Base-by-base conservation (phyloP, 2,113 vertebrate species). In the Morphnarchus princeps region DNA sequence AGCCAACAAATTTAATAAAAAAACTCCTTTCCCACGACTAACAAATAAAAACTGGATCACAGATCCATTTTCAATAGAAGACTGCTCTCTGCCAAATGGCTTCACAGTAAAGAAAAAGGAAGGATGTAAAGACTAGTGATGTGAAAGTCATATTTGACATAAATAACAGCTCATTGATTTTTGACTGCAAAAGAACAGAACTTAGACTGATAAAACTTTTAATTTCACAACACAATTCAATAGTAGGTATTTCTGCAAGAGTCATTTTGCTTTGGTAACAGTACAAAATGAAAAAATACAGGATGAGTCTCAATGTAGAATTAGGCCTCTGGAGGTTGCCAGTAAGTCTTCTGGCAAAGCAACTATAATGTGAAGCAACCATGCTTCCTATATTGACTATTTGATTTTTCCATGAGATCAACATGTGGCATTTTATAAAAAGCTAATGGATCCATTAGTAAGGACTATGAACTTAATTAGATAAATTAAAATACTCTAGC, bases 341-440 rank as follows among this genome's bases (percentile, higher is more conserved):
- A 79, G 21, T 28, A 95, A 79, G 61, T 47, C 57, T 79, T 77
- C 55, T 26, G 54, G 54, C 21, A 88, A 58, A 93, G 61, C 62
- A 94, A 45, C 58, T 38, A 58, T 5, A 52, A 70, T 45, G 42
- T 66, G 40, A 93, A 78, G 42, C 38, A 90, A 29, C 28, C 24
- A 57, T 12, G 40, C 22, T 42, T 84, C 45, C 82, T 85, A 10
- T 66, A 93, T 8, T 43, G 65, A 74, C 38, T 67, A 34, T 52
- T 91, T 89, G 78, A 94, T 90, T 96, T 85, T 93, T 86, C 71
- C 74, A 80, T 45, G 49, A 93, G 62, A 94, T 72, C 70, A 88
- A 82, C 77, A 36, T 6, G 26, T 25, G 21, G n/a, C 29, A 43
- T 87, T 97, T 87, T 82, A 4, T 11, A 87, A 94, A 89, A 91